phyloP scores from a whole-genome alignment of 1,140 invertebrate species.

The Phortica variegata region DNA sequence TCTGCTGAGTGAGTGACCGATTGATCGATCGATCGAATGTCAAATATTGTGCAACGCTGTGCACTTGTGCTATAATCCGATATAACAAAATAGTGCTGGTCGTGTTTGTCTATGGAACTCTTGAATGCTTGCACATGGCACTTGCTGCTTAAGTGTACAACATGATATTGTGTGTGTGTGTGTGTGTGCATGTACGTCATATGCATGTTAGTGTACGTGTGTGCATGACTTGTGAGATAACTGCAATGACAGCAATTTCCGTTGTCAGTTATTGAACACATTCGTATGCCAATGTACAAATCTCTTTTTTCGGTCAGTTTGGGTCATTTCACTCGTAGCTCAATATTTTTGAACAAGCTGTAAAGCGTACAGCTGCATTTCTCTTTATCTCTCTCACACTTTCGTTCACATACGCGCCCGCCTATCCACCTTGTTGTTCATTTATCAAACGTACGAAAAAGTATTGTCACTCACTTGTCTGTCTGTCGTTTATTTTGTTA shows the following conservation, averaged over 20 bases:
- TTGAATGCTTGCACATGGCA: too few relatives aligned
- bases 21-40: constrained; percentile 49
- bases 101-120: too few relatives aligned
- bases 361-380: neutral
- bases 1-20: too few relatives aligned
- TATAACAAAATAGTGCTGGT: too few relatives aligned
- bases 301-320: constrained; percentile 13
- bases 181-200: constrained; percentile 2
- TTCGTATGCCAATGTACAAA: constrained; percentile 18
- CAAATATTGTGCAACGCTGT: constrained; percentile 39
- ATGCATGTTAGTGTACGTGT: too few relatives aligned
- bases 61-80: too few relatives aligned
- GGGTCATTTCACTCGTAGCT: too few relatives aligned
- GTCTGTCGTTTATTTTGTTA: neutral
- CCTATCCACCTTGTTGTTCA: constrained; percentile 2
- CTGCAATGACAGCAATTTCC: constrained; percentile 44
- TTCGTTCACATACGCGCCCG: constrained; percentile 8
- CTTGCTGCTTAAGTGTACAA: too few relatives aligned
- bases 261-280: constrained; percentile 33
- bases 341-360: too few relatives aligned
- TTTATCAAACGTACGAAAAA: neutral
- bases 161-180: too few relatives aligned
- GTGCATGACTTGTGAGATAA: neutral
- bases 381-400: constrained; percentile 8
- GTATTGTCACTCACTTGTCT: neutral